phyloP scores from a whole-genome alignment of 1,140 invertebrate genomes.

The Atta texana region DNA sequence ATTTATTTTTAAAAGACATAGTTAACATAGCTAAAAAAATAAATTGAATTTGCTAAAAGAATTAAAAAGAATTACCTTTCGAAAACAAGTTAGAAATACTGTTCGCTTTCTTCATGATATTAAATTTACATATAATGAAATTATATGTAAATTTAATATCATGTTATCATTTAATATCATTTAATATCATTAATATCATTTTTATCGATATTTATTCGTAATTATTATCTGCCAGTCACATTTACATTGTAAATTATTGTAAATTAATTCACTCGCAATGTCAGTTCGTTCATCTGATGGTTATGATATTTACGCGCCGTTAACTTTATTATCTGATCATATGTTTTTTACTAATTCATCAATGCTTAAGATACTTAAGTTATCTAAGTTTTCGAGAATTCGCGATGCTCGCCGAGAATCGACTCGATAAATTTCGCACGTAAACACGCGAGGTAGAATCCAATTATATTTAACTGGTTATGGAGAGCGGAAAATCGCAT shows the following conservation, averaged over 20 bases:
- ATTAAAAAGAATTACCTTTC: too few relatives aligned
- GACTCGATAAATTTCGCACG: constrained; percentile 22
- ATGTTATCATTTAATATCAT: too few relatives aligned
- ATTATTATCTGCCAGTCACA: background rate
- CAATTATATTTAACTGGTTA: background rate
- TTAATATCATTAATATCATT: too few relatives aligned
- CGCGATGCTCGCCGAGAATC: background rate
- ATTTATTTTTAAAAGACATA: too few relatives aligned
- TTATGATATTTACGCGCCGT: background rate
- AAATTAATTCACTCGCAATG: constrained; percentile 6
- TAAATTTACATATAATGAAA: background rate
- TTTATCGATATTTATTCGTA: background rate
- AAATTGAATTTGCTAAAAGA: too few relatives aligned
- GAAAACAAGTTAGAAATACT: background rate
- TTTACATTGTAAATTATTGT: constrained; percentile 15
- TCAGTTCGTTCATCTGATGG: background rate
- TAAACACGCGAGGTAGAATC: constrained; percentile 6
- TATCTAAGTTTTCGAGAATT: background rate
- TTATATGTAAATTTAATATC: too few relatives aligned
- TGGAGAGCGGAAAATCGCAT: background rate
- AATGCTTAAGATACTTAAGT: background rate
- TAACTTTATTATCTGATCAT: background rate
- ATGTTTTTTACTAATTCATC: background rate
- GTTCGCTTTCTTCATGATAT: background rate
- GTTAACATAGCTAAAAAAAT: too few relatives aligned